Conservation (phyloP, 2,113 vertebrate species). For the Prietella phreatophila region DNA sequence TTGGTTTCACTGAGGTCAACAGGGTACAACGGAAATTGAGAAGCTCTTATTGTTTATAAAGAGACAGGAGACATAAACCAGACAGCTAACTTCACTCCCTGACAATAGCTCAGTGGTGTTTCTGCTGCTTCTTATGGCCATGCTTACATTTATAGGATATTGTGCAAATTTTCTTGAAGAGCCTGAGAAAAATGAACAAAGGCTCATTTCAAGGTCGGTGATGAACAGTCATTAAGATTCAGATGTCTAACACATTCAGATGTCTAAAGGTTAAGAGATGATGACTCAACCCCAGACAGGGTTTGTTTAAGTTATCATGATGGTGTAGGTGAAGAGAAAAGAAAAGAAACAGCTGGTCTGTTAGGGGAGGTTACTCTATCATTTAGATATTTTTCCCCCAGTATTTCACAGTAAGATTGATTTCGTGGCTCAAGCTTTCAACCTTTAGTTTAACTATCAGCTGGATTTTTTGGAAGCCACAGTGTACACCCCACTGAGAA, state of each 20-base stretch:
- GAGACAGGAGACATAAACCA: constrained; percentile 37
- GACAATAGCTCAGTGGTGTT: constrained; percentile 12
- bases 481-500: background rate
- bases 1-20: background rate
- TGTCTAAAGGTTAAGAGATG: constrained; percentile 51
- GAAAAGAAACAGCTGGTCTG: background rate
- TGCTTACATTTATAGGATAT: constrained; percentile 34
- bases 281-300: constrained; percentile 60
- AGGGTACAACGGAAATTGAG: constrained; percentile 5
- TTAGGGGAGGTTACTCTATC: constrained; percentile 36
- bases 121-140: background rate
- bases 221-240: constrained; percentile 50
- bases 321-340: constrained; percentile 27
- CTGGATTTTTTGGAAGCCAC: constrained; percentile 20
- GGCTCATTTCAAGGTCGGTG: constrained; percentile 37
- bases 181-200: background rate
- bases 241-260: constrained; percentile 51
- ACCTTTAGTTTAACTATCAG: constrained; percentile 46
- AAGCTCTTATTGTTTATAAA: constrained; percentile 16
- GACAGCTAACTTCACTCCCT: background rate
- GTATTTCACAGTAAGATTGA: background rate
- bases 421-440: constrained; percentile 21
- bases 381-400: constrained; percentile 27
- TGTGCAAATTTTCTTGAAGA: background rate
- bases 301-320: constrained; percentile 53